Evolutionary conservation across 2,888 invertebrate species (phyloP).

Genomic region (Mallateleia sp.): DNA sequence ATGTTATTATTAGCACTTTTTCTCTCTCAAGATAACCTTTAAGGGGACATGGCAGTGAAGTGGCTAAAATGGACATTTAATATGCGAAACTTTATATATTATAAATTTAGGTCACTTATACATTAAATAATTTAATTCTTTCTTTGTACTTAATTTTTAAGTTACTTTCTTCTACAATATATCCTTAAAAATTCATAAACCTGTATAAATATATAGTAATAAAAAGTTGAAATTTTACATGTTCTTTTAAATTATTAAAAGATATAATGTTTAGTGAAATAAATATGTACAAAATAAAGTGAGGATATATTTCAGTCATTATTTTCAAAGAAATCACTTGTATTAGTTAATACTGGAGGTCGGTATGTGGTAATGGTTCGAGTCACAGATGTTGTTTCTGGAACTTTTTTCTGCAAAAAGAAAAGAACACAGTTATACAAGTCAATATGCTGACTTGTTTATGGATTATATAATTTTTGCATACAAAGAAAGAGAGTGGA

Average conservation of each 20-base stretch:
- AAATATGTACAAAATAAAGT: conserved; percentile 24
- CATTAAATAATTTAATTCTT: no score
- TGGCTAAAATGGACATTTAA: no score
- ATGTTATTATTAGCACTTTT: not conserved
- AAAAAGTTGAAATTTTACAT: no score
- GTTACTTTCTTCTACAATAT: no score
- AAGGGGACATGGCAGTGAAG: no score
- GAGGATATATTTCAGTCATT: conserved; percentile 55
- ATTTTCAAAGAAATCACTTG: conserved; percentile 85
- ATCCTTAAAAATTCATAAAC: no score
- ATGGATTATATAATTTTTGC: conserved; percentile 71
- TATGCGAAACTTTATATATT: no score
- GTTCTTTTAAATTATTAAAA: not conserved
- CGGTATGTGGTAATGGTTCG: conserved; percentile 79
- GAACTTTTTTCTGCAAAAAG: conserved; percentile 86
- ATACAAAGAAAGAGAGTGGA: conserved; percentile 88
- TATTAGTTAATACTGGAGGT: conserved; percentile 85
- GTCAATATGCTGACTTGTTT: no score
- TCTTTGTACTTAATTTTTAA: no score
- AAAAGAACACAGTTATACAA: no score
- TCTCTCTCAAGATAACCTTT: not conserved
- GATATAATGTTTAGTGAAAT: not conserved
- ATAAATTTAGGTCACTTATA: no score
- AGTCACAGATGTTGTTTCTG: conserved; percentile 80
- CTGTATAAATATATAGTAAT: no score